These are phyloP conservation scores for Parnassius orleans DNA, from an alignment of 2,888 invertebrate genomes.

Conservation along the genomic window DNA sequence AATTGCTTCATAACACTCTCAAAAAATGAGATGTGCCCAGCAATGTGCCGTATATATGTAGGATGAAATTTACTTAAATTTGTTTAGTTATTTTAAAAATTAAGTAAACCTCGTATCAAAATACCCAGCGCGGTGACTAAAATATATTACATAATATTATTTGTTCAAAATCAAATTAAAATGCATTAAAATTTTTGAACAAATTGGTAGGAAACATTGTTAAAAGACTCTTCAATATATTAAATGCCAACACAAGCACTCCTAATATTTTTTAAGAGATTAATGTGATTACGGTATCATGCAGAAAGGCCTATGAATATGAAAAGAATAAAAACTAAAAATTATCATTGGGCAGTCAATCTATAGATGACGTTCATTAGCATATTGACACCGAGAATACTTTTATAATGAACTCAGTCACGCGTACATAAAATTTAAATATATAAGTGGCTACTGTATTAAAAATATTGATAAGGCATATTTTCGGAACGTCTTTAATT, in stretches of 20 bases:
- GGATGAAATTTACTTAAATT: too few species aligned
- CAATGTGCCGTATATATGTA: too few species aligned
- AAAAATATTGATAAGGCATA: conserved; percentile 76
- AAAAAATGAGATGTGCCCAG: too few species aligned
- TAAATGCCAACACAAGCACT: not conserved
- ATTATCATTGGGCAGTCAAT: conserved; percentile 30
- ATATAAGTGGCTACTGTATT: conserved; percentile 75
- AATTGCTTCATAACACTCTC: too few species aligned
- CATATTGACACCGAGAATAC: conserved; percentile 52
- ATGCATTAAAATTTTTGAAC: too few species aligned
- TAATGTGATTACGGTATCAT: conserved; percentile 12
- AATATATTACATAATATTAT: too few species aligned
- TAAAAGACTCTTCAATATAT: not conserved
- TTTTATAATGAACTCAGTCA: conserved; percentile 71
- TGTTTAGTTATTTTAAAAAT: too few species aligned
- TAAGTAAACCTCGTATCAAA: too few species aligned
- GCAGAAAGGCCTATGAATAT: conserved; percentile 17
- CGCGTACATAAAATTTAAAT: conserved; percentile 75
- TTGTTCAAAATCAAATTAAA: too few species aligned
- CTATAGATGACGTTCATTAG: conserved; percentile 49
- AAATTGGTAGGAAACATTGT: too few species aligned
- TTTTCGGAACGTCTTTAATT: conserved; percentile 69
- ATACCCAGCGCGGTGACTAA: too few species aligned
- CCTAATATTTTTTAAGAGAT: conserved; percentile 15
- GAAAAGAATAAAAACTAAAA: conserved; percentile 6